Base-by-base conservation (phyloP, 1,140 invertebrate species). In the Drosophila truncata region DNA sequence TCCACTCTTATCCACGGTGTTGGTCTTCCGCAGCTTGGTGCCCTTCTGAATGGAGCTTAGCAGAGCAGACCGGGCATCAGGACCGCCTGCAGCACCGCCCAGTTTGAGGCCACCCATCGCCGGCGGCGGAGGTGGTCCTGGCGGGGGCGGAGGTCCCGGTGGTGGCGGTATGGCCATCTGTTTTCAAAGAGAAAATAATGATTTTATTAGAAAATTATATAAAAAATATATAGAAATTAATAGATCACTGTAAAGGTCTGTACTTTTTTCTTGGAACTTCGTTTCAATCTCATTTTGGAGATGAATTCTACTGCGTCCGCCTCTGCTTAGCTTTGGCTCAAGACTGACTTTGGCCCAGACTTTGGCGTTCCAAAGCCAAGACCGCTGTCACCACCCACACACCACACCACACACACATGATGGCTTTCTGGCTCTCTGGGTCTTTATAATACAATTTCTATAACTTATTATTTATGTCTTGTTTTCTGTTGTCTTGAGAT, bases 1-100 rank as follows among this genome's bases (percentile, higher is more conserved):
- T 42, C 95, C 95, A 94, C 97, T 98, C 93, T 97, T 96, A 91
- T 98, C 98, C 85, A 97, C 96, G 9, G 97, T 98, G 2, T 96
- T 95, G 63, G 97, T 95, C 93, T 98, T 98, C 92, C 97, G 98
- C 66, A 98, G 93, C 66, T 95, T 94, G 58, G 96, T 94, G 49
- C 98, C 97, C 92, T 96, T 95, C 78, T 96, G 95, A 82, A 98
- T 98, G 47, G 97, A 97, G 76, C 95, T 95, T 27, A 98, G 93
- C 54, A 98, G 93, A 16, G 95, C 94, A 64, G 94, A 94, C 80
- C 96, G 94, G 41, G 94, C 94, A 74, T 96, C 95, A 16, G 95
- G 94, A 10, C 93, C 93, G n/a, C 65, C 77, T 31, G 58, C 76
- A 6, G 93, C 91, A 14, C 93, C 92, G 91, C 91, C 91, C 41